These are phyloP conservation scores for Lutraria lutraria DNA, from an alignment of 2,888 invertebrate genomes.

Conservation along the genomic window DNA sequence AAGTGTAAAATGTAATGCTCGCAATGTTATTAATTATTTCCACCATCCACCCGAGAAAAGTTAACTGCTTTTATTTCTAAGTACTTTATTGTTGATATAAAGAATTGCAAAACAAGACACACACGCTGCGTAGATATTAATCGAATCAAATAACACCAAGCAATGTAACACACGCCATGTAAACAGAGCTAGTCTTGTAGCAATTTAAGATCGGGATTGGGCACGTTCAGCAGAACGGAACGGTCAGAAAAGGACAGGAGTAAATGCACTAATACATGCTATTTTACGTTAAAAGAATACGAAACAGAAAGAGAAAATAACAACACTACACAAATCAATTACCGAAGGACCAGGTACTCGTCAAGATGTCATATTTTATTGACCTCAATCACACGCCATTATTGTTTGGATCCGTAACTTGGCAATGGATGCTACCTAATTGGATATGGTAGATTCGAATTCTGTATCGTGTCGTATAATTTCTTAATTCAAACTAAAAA, in stretches of 20 bases:
- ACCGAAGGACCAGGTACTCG: constrained; percentile 10
- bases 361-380: constrained; percentile 49
- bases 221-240: neutral
- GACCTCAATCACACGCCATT: constrained; percentile 37
- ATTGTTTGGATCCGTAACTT: constrained; percentile 69
- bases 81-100: no score
- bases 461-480: neutral
- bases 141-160: neutral
- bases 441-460: constrained; percentile 46
- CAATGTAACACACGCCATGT: neutral
- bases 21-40: no score
- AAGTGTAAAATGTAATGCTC: no score
- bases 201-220: constrained; percentile 18
- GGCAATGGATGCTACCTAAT: constrained; percentile 55
- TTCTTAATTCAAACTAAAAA: neutral
- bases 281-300: neutral
- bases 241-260: neutral
- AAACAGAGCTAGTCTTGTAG: neutral
- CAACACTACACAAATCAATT: constrained; percentile 13
- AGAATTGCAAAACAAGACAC: no score
- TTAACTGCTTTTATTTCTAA: no score
- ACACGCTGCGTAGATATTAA: neutral
- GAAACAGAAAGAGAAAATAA: neutral
- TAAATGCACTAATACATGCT: neutral
- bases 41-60: no score